phyloP scores from a whole-genome alignment of 2,888 invertebrate genomes.

The Apodemia duryi region DNA sequence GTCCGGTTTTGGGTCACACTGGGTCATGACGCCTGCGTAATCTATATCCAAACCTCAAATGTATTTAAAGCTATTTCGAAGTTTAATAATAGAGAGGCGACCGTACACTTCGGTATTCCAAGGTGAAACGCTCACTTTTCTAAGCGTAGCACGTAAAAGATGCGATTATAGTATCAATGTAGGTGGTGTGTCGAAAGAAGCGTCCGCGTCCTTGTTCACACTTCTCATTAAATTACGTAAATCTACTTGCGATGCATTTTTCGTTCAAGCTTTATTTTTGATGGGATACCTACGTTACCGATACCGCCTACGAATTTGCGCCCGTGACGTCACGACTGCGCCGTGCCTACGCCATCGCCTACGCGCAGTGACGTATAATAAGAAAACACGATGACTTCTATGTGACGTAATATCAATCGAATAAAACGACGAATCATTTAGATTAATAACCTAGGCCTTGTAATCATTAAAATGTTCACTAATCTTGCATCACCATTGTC shows the following conservation, averaged over 20 bases:
- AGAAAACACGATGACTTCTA: conserved; percentile 45
- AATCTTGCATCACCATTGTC: conserved; percentile 46
- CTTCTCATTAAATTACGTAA: conserved; percentile 73
- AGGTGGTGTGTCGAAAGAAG: conserved; percentile 61
- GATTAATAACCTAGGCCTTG: conserved; percentile 34
- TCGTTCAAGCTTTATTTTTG: conserved; percentile 50
- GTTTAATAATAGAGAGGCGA: conserved; percentile 67
- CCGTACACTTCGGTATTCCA: conserved; percentile 58
- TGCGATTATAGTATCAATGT: conserved; percentile 66
- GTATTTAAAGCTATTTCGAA: conserved; percentile 61
- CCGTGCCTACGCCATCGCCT: conserved; percentile 63
- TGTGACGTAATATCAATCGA: conserved; percentile 55
- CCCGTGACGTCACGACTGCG: conserved; percentile 69
- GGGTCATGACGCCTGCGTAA: conserved; percentile 76
- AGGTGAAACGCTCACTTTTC: conserved; percentile 75
- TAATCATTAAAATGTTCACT: conserved; percentile 42
- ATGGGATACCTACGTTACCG: conserved; percentile 40
- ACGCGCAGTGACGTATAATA: conserved; percentile 58
- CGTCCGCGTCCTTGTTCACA: conserved; percentile 65
- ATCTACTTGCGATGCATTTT: conserved; percentile 41
- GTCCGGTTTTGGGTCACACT: conserved; percentile 74
- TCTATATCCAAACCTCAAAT: conserved; percentile 49
- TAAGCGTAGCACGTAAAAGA: conserved; percentile 67
- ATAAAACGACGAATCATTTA: conserved; percentile 38
- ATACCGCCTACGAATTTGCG: conserved; percentile 37